Base-by-base conservation (phyloP, 2,113 vertebrate species). In the Kryptolebias marmoratus region DNA sequence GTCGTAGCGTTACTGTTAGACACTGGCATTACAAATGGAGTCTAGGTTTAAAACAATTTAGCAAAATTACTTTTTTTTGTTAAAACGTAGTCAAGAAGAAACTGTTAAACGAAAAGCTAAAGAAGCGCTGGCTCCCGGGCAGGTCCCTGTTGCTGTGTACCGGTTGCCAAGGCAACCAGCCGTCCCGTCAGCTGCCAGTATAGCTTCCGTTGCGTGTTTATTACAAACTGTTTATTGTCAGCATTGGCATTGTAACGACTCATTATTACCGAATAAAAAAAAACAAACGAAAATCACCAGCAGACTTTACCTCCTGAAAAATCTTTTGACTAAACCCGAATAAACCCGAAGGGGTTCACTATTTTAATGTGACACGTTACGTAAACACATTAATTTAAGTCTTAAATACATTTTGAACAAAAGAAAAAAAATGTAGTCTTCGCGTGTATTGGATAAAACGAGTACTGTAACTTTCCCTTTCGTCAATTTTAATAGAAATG, bases 141-240 rank as follows among this genome's bases (percentile, higher is more conserved):
- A 3, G 18, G 44, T 30, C 7, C 28, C 13, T 30, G 31, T 36
- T 69, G 54, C 27, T 77, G 81, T 87, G 9, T 87, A 55, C 11
- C 1, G 45, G 86, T 91, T 88, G 30, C 72, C 75, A 66, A 18
- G 89, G 56, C 81, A 79, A 90, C 89, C 60, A 39, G 16, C 5
- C 11, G 16, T 58, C 53, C 11, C 2, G 9, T 14, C 1, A 13
- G 14, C 3, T 5, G 28, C 5, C 16, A 42, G 31, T 2, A 32
- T 15, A 57, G 4, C 11, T 55, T 27, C 54, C 27, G 5, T 28
- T 30, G 30, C 30, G 28, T 36, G 32, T 42, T 58, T 39, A 2
- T 32, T 3, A 11, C 22, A 12, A 28, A 22, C 52, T 3, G 27
- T 11, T 11, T 1, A 13, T 55, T 28, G 12, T 55, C 12, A 55